Base-by-base conservation (phyloP, 2,797 vertebrate genomes). In the Liasis olivaceus region DNA sequence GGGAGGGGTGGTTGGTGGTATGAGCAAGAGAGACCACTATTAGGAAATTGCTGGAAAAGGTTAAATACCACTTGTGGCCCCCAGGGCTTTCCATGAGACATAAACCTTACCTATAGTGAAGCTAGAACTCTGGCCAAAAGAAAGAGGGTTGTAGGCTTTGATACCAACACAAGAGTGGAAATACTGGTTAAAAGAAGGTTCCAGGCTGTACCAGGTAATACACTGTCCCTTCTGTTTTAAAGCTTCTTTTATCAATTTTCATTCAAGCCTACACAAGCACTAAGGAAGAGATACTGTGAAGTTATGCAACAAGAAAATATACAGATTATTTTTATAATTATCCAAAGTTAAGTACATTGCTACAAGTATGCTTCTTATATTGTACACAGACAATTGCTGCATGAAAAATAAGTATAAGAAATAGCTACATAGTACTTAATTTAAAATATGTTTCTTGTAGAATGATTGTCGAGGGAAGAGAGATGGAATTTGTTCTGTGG, bases 381-480 rank as follows among this genome's bases (percentile, higher is more conserved):
- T 87, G 28, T 90, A 22, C 81, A 7, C 28, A 51, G 5, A 93
- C 36, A 72, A 47, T 0, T 20, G 0, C n/a, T 86, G 22, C 87
- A 2, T 59, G 72, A 26, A 1, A 90, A 66, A 2, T 26, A 54
- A 47, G 20, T 0, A n/a, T 66, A 92, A 90, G 31, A 42, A 17
- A 8, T 36, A 6, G n/a, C 15, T 5, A 24, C 0, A 86, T 20
- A 20, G 1, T 22, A 0, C 9, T 94, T 42, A 62, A 92, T 0
- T 28, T 91, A 92, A 94, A 90, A 3, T 93, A 77, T 93, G 77
- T 94, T 92, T 96, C 95, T 97, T 58, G 47, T 0, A 99, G 99
- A 98, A 95, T 0, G 98, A 98, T 51, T 96, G 98, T 88, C 97
- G 98, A 92, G 96, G 97, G 11, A 98, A 97, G 63, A 98, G 98